Conservation (phyloP, 2,888 invertebrate genomes). For the Galerucella nymphaeae region DNA sequence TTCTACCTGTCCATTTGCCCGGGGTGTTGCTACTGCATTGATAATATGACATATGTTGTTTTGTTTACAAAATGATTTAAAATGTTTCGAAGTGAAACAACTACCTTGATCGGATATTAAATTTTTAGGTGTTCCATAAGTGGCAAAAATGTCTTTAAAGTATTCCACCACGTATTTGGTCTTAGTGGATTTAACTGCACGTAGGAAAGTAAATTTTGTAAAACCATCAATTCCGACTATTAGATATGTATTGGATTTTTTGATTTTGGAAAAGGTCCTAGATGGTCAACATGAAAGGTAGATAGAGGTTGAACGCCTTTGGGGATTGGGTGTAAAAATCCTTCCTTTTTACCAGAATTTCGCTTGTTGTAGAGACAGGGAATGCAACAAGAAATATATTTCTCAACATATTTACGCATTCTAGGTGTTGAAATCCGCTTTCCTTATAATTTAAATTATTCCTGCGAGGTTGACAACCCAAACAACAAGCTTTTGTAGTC, state of each 20-base stretch:
- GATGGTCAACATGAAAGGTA: conserved; percentile 55
- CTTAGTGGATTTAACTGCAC: conserved; percentile 41
- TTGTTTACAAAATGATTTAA: no score
- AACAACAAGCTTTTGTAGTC: no score
- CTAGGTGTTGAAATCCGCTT: no score
- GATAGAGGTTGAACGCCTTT: conserved; percentile 30
- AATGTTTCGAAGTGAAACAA: no score
- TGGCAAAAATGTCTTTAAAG: conserved; percentile 31
- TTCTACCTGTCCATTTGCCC: no score
- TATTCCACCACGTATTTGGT: conserved; percentile 43
- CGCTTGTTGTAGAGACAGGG: conserved; percentile 37
- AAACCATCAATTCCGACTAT: conserved; percentile 40
- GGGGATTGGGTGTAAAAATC: conserved; percentile 34
- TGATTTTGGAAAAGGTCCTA: no score
- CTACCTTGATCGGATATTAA: no score
- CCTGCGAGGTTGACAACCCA: no score
- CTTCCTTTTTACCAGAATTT: conserved; percentile 34
- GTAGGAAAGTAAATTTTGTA: conserved; percentile 38
- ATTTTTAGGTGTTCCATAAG: conserved; percentile 52
- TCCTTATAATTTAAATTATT: no score
- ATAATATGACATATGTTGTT: no score
- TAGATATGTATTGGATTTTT: no score
- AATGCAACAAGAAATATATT: conserved; percentile 55
- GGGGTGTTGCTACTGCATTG: no score
- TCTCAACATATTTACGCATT: conserved; percentile 50